These are phyloP conservation scores for Lithophane semibrunnea DNA, from an alignment of 2,888 invertebrate species.

Conservation along the genomic window DNA sequence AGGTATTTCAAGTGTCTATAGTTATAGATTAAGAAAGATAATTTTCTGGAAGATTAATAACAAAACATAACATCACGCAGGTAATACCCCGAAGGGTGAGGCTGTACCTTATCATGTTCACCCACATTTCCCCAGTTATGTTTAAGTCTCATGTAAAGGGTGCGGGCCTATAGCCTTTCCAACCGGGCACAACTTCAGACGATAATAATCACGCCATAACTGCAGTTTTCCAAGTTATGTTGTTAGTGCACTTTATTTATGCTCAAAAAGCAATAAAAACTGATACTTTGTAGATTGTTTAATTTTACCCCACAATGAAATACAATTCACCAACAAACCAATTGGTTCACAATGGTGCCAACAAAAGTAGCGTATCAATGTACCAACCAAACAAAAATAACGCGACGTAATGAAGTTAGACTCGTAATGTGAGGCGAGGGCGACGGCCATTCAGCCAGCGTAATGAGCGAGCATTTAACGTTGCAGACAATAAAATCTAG, in stretches of 20 bases:
- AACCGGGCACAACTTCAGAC: too few relatives aligned
- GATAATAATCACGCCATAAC: background rate
- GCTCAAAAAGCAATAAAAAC: background rate
- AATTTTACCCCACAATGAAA: background rate
- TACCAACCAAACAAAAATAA: constrained; percentile 52
- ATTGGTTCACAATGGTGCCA: constrained; percentile 31
- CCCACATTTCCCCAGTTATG: too few relatives aligned
- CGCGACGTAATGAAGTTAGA: constrained; percentile 57
- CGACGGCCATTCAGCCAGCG: constrained; percentile 49
- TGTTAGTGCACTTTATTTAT: background rate
- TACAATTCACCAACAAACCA: constrained; percentile 16
- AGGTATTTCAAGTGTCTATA: background rate
- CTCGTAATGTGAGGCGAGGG: constrained; percentile 54
- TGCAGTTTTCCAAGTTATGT: background rate
- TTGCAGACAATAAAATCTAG: background rate
- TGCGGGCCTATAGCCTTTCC: too few relatives aligned
- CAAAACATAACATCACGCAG: too few relatives aligned
- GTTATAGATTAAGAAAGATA: background rate
- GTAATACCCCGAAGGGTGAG: too few relatives aligned
- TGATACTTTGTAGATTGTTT: background rate
- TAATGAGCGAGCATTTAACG: constrained; percentile 59
- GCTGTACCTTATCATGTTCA: too few relatives aligned
- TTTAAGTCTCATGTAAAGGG: too few relatives aligned
- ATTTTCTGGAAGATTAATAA: too few relatives aligned
- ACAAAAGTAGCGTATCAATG: constrained; percentile 51